Evolutionary conservation across 2,888 invertebrate genomes (phyloP).

Genomic region (Diadegma fenestrale): DNA sequence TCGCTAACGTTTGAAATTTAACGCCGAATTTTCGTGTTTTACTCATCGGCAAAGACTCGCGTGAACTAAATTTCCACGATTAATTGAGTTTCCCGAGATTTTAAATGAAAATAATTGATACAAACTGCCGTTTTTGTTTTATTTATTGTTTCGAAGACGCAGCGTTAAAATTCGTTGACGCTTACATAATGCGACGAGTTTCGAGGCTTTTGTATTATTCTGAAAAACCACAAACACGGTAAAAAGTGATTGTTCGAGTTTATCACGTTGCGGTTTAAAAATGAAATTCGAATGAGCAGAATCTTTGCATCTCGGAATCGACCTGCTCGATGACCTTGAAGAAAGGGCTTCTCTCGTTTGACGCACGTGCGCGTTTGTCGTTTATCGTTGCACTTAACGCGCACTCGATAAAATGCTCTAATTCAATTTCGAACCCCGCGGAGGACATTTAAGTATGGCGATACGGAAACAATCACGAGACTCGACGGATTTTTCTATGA

Average conservation of each 20-base stretch:
- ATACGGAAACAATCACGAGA: slow-evolving; percentile 11
- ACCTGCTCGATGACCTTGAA: slow-evolving; percentile 3
- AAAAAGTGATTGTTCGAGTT: slow-evolving; percentile 14
- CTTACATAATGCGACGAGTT: not conserved
- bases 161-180: not conserved
- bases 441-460: slow-evolving; percentile 13
- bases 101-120: not conserved
- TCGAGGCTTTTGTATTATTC: not conserved
- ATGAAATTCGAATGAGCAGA: not conserved
- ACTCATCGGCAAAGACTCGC: too few species aligned
- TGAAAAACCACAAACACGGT: slow-evolving; percentile 6
- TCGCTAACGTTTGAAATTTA: too few species aligned
- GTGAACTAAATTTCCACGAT: too few species aligned
- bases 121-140: not conserved
- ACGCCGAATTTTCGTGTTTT: too few species aligned
- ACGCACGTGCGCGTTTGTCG: not conserved
- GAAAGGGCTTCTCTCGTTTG: not conserved
- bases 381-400: slow-evolving; percentile 43
- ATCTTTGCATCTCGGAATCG: not conserved
- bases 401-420: slow-evolving; percentile 36
- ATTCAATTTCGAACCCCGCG: slow-evolving; percentile 30
- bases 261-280: slow-evolving; percentile 17
- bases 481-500: not conserved
- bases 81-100: too few species aligned
- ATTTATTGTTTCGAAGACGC: not conserved